Evolutionary conservation across 2,888 invertebrate species (phyloP).

Genomic region (Agonopterix alstromeriana): DNA sequence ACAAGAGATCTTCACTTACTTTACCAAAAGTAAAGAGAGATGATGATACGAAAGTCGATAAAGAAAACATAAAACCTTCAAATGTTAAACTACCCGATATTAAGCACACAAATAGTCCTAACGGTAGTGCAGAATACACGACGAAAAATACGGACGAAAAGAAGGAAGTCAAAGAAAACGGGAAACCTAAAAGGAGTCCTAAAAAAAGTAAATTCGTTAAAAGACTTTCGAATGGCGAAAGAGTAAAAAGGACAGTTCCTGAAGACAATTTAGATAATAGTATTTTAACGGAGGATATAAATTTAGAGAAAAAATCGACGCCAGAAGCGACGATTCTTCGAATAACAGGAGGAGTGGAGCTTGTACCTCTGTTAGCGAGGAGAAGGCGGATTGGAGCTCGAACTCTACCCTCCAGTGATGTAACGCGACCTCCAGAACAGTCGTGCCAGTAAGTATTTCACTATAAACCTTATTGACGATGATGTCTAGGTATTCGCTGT

Average conservation of each 20-base stretch:
- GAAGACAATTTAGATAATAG: constrained; percentile 31
- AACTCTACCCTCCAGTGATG: constrained; percentile 64
- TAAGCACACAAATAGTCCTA: constrained; percentile 25
- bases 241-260: constrained; percentile 33
- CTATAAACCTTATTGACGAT: no score
- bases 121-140: constrained; percentile 17
- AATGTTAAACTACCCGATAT: constrained; percentile 53
- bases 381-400: constrained; percentile 73
- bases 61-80: constrained; percentile 39
- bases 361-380: constrained; percentile 85
- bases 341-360: constrained; percentile 82
- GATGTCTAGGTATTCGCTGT: no score
- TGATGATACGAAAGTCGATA: constrained; percentile 45
- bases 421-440: constrained; percentile 61
- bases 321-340: constrained; percentile 56
- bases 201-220: constrained; percentile 52
- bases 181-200: constrained; percentile 31
- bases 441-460: constrained; percentile 51
- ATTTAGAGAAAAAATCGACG: constrained; percentile 42
- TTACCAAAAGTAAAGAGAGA: constrained; percentile 71
- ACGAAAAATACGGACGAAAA: constrained; percentile 18
- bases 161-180: constrained; percentile 16
- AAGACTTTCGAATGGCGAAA: constrained; percentile 48
- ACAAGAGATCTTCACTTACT: constrained; percentile 63
- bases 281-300: constrained; percentile 6